Base-by-base conservation (phyloP, 2,113 vertebrate species). In the Phainopepla nitens region DNA sequence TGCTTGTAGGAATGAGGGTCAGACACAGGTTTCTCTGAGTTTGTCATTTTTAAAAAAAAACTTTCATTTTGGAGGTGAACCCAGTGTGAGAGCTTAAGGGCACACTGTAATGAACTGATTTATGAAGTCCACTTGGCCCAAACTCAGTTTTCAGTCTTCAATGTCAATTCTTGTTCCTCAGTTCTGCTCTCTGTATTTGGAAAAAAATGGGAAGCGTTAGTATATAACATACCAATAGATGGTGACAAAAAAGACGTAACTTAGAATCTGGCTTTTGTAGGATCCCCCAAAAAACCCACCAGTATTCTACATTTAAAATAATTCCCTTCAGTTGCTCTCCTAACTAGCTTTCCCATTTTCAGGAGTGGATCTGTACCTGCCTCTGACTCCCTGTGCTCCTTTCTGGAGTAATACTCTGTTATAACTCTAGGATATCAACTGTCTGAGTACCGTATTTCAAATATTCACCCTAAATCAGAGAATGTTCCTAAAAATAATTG, bases 401-500 rank as follows among this genome's bases (percentile, higher is more conserved):
- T 91, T 78, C 53, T 78, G 50, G 25, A 86, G 17, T 39, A 75
- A 42, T 35, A 24, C 16, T 35, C 71, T 39, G n/a, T 71, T 64
- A 31, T 64, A 66, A 36, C 31, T 89, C 64, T 17, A 51, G 31
- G n/a, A 51, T 21, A 60, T 65, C 0, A 1, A 11, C 28, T 47
- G 21, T 20, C 50, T 82, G 44, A 72, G 57, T 69, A 53, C 17
- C 11, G 82, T 72, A 82, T 93, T 96, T 87, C 10, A 1, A 96
- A 87, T 53, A 87, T 64, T 81, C 73, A 89, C 29, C 33, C 66
- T 80, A 66, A 93, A 87, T 82, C 70, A 79, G 44, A 84, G 65
- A 93, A 91, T 22, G 65, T 57, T 95, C 80, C 91, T 95, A 94
- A 96, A 95, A 96, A 83, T 84, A 94, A 89, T 85, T 89, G 53